phyloP scores from a whole-genome alignment of 2,888 invertebrate species.

The Eupithecia abbreviata region DNA sequence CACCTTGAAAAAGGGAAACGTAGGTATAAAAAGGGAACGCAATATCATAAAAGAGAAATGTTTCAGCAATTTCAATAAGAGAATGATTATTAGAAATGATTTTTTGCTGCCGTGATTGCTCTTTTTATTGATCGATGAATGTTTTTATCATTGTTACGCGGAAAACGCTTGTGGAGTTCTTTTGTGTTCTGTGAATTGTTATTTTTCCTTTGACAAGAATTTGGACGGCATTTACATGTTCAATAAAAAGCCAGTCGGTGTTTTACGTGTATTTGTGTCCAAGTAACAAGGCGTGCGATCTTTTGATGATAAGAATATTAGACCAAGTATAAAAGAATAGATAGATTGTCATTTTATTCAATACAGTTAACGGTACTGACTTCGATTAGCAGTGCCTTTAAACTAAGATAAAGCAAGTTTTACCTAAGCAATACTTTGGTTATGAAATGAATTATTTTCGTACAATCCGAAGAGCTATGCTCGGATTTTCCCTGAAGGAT shows the following conservation, averaged over 20 bases:
- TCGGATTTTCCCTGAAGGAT: too few species aligned
- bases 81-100: slow-evolving; percentile 36
- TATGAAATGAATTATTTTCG: too few species aligned
- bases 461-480: too few species aligned
- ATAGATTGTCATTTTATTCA: background rate
- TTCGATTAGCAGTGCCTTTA: background rate
- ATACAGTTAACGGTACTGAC: too few species aligned
- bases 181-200: slow-evolving; percentile 4
- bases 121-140: slow-evolving; percentile 23
- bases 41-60: slow-evolving; percentile 37
- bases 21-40: slow-evolving; percentile 22
- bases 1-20: background rate
- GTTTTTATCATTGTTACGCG: slow-evolving; percentile 15
- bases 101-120: slow-evolving; percentile 33
- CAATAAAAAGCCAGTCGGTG: background rate
- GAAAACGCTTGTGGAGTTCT: background rate
- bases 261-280: background rate
- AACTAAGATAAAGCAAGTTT: too few species aligned
- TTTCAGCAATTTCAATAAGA: slow-evolving; percentile 44
- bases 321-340: background rate
- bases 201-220: background rate
- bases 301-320: background rate
- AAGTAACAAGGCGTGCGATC: background rate
- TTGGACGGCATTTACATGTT: background rate
- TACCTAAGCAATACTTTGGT: too few species aligned